Evolutionary conservation across 2,113 vertebrate species (phyloP), one percentile per base, ranked within the genome.

Genomic region (Cynopterus brachyotis): DNA sequence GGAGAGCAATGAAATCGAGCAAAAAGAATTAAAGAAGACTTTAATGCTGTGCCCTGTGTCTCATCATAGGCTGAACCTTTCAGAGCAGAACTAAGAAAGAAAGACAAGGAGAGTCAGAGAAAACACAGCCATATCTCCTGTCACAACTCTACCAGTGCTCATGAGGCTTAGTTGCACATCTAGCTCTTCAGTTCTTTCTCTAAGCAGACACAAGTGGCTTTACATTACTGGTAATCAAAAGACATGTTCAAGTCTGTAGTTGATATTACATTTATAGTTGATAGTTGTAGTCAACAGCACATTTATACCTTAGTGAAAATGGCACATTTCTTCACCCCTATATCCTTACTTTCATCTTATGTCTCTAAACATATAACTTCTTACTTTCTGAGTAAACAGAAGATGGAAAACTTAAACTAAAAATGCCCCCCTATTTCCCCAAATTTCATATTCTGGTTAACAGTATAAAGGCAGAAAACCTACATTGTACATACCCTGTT

Each of bases 401-500:
- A 28, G 4, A 57, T 11, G 42, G 50, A 70, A 95, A 94, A 50
- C 17, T 69, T 11, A 66, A 40, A n/a, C 16, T 60, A 42, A 72
- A 91, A 94, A 32, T 32, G 4, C 5, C 22, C 9, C 11, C 2
- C 9, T 12, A 9, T 4, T 0, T 81, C 12, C 53, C 22, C 57
- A 83, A 85, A 89, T 70, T 60, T 82, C 60, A 84, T 19, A 76
- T 22, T 72, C 70, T 64, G 28, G 1, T 45, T 78, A 87, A 90
- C 8, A 73, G 6, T 32, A 81, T 66, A 42, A 94, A 93, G 16
- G 50, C 40, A 92, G n/a, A 81, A 91, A 90, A 28, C 6, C 6
- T 26, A 40, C 24, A 66, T 35, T 57, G 26, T 90, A 96, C 96
- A 15, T 99, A 99, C 99, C 99, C 98, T 98, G 97, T 99, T 99